Percentiles rank a stretch among this genome's conserved stretches.
These are phyloP conservation scores for Microtus oregoni DNA, from an alignment of 2,113 vertebrate genomes.

Conservation along the genomic window DNA sequence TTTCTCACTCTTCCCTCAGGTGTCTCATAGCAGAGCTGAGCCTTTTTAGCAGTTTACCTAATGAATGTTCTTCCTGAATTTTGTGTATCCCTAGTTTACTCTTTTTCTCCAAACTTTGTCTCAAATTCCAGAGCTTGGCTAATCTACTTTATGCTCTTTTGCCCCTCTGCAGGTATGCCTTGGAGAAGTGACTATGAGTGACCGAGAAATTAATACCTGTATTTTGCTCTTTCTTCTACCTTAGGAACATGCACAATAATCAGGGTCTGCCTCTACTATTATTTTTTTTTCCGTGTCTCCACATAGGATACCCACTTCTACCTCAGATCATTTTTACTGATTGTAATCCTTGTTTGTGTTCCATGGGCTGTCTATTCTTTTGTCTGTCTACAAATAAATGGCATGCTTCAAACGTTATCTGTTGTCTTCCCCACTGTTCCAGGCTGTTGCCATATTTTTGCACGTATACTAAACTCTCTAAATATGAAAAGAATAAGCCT, in stretches of 20 bases:
- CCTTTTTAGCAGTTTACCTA: neutral
- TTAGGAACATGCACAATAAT: too few relatives aligned
- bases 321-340: neutral
- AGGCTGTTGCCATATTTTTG: neutral
- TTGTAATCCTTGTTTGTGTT: neutral
- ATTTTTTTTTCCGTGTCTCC: neutral
- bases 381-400: neutral
- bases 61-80: neutral
- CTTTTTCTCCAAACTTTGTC: neutral
- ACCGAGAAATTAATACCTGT: neutral
- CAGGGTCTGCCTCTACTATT: neutral
- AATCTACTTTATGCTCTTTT: neutral
- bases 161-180: rapidly evolving
- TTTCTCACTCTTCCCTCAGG: neutral
- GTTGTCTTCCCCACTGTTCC: neutral
- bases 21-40: neutral
- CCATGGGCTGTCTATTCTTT: neutral
- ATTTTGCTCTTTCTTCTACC: neutral
- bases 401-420: neutral
- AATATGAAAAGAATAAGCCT: neutral
- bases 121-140: neutral
- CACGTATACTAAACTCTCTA: neutral
- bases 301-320: neutral
- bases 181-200: neutral
- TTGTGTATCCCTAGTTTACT: neutral